Conservation (phyloP, 2,113 vertebrate species). For the Albula goreensis region DNA sequence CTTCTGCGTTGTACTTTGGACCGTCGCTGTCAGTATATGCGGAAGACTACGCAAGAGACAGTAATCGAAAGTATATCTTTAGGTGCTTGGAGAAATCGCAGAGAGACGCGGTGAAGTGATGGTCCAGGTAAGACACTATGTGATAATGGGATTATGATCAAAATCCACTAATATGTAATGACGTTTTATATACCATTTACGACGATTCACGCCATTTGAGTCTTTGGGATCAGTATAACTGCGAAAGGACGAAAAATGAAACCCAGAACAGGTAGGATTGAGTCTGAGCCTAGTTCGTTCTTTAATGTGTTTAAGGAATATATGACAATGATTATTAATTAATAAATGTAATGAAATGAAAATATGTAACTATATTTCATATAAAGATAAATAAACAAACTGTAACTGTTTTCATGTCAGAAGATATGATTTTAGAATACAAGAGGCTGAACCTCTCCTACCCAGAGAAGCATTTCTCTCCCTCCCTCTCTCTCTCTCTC, state of each 20-base stretch:
- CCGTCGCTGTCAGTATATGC: conserved; percentile 1
- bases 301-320: not conserved
- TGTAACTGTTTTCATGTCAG: too few species aligned
- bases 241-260: not conserved
- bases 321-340: too few species aligned
- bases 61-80: conserved; percentile 49
- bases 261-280: not conserved
- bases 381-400: too few species aligned
- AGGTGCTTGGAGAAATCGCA: not conserved
- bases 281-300: not conserved
- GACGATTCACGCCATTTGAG: too few species aligned
- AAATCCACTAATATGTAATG: too few species aligned
- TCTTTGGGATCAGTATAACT: not conserved
- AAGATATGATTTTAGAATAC: too few species aligned
- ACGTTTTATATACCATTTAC: too few species aligned
- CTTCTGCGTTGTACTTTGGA: conserved; percentile 39
- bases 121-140: not conserved
- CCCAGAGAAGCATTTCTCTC: too few species aligned
- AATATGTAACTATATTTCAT: too few species aligned
- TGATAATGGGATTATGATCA: not conserved
- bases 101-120: not conserved
- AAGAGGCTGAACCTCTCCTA: too few species aligned
- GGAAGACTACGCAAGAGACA: conserved; percentile 30
- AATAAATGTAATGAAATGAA: too few species aligned
- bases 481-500: too few species aligned